phyloP scores from a whole-genome alignment of 2,113 vertebrate genomes.

The Butorides virescens region DNA sequence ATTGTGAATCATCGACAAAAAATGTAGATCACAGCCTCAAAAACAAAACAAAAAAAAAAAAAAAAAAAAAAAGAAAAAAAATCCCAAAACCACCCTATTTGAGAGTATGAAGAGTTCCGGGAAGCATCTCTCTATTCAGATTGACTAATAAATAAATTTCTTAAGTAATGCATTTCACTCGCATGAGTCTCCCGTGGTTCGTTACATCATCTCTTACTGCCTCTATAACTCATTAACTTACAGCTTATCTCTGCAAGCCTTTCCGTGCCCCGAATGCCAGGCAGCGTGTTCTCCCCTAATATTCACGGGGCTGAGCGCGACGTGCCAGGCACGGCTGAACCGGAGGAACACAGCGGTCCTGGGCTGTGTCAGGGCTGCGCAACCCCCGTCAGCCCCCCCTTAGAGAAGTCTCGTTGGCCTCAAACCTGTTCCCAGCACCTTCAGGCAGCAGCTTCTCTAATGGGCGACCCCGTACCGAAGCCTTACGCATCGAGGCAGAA shows the following conservation, averaged over 20 bases:
- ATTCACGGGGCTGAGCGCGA: background rate
- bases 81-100: too few species aligned
- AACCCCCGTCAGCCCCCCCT: background rate
- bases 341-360: background rate
- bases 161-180: background rate
- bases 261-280: background rate
- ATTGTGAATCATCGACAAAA: background rate
- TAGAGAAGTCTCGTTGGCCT: background rate
- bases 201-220: background rate
- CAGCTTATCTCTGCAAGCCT: background rate
- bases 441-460: background rate
- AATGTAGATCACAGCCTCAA: background rate
- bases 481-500: rapidly evolving
- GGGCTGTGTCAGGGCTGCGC: background rate
- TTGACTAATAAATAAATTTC: background rate
- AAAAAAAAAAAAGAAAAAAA: background rate
- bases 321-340: background rate
- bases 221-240: background rate
- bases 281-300: background rate
- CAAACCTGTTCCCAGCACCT: background rate
- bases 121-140: background rate
- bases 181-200: background rate
- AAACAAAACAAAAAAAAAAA: background rate
- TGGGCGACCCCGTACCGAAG: rapidly evolving
- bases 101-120: background rate